Base-by-base conservation (phyloP, 64 coral and sea anemone genomes). In the Porites lutea region DNA sequence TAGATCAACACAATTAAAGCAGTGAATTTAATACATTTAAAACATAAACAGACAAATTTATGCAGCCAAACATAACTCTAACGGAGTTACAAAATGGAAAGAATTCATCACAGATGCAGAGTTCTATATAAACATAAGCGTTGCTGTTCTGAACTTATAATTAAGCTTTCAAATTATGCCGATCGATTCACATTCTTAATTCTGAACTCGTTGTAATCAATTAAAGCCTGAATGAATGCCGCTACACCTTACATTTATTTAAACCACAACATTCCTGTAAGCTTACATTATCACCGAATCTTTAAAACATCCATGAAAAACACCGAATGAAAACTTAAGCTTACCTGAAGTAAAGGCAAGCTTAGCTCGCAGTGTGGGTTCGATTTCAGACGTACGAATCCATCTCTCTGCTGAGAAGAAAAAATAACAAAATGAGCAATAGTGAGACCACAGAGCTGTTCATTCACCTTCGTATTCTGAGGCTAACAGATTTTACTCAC, bases 341-440 rank as follows among this genome's bases (percentile, higher is more conserved):
- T 55, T 94, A 94, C 95, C 95, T 79, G 91, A 94, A 47, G 93
- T 92, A n/a, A 86, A 94, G 62, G 95, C 95, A 51, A 92, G 83
- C 75, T 94, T 97, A 18, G 83, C 82, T 82, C 92, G 82, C 7
- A 97, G 63, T 7, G 75, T 94, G 16, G 90, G 67, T 78, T 89
- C 88, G 48, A 97, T 97, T 50, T 97, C 95, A 54, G 71, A 82
- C 19, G 95, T 92, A 61, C 78, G 75, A 80, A 97, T 88, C 50
- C 70, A 63, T 72, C 92, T 82, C 83, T 88, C 75, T 13, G 72
- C 75, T 88, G 88, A 67, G 7, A 91, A 87, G 43, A 50, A 58
- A 88, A 62, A 13, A 60, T 47, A 57, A 79, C 62, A 65, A 65
- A 20, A 89, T 15, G 10, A 65, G 65, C 18, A 16, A 13, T 11